These are phyloP conservation scores for Lithophane ornitopus DNA, from an alignment of 2,888 invertebrate genomes.

Conservation along the genomic window DNA sequence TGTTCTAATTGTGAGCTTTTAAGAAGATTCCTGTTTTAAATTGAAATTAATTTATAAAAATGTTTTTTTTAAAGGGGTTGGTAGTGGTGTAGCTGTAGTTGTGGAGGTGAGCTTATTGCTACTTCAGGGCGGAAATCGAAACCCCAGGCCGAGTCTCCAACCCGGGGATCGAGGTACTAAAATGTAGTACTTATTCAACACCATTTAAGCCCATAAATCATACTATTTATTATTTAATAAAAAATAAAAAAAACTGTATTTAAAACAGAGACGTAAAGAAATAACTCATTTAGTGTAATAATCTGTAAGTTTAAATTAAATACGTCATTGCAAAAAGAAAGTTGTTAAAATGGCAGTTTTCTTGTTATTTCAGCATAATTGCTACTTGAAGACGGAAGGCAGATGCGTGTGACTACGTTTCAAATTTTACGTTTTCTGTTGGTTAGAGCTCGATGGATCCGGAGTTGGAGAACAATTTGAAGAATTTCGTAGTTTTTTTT, in stretches of 20 bases:
- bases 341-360: constrained; percentile 81
- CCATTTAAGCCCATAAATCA: neutral
- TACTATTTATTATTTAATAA: neutral
- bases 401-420: constrained; percentile 87
- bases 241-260: constrained; percentile 27
- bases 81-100: neutral
- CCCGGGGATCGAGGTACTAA: neutral
- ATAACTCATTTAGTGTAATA: constrained; percentile 46
- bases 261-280: constrained; percentile 31
- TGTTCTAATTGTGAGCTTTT: neutral
- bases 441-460: constrained; percentile 61
- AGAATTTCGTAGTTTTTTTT: no score
- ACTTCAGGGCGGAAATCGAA: neutral
- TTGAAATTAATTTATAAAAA: neutral
- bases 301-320: constrained; percentile 35
- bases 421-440: constrained; percentile 82
- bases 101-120: neutral
- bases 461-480: constrained; percentile 57
- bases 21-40: neutral
- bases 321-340: constrained; percentile 71
- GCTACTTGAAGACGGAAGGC: constrained; percentile 83
- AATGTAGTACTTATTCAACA: neutral
- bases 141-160: no score
- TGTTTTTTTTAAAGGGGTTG: neutral
- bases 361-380: constrained; percentile 85